These are phyloP conservation scores for Sipha maydis DNA, from an alignment of 2,888 invertebrate species.

Conservation along the genomic window DNA sequence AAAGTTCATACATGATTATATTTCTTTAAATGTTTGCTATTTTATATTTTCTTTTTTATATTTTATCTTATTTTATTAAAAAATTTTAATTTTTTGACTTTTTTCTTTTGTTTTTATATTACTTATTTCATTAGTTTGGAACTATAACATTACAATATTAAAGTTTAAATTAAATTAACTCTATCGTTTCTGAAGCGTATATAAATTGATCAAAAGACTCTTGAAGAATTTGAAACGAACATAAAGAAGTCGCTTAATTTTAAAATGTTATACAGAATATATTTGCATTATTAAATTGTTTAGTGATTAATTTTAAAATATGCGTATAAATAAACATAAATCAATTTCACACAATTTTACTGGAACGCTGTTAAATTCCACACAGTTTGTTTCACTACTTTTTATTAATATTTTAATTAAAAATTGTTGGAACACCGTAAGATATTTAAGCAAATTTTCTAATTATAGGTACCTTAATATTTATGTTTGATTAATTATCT, in stretches of 20 bases:
- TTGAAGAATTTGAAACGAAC: neutral
- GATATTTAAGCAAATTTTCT: neutral
- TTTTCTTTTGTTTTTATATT: too few species aligned
- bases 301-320: neutral
- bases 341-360: neutral
- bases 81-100: too few species aligned
- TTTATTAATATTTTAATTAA: conserved; percentile 9
- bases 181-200: neutral
- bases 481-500: neutral
- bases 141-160: neutral
- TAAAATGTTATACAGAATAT: neutral
- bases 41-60: too few species aligned
- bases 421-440: neutral
- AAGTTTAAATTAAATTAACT: neutral
- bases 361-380: neutral
- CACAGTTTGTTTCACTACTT: neutral
- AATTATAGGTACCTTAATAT: neutral
- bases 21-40: too few species aligned
- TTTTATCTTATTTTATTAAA: too few species aligned
- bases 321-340: neutral
- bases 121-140: neutral
- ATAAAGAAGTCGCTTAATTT: neutral
- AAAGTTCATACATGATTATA: too few species aligned
- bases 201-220: neutral
- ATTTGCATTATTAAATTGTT: neutral